A percentile compares a stretch with the other conserved stretches of the same genome.
These are phyloP conservation scores for Eutolmus rufibarbis DNA, from an alignment of 2,888 invertebrate genomes.

Conservation along the genomic window DNA sequence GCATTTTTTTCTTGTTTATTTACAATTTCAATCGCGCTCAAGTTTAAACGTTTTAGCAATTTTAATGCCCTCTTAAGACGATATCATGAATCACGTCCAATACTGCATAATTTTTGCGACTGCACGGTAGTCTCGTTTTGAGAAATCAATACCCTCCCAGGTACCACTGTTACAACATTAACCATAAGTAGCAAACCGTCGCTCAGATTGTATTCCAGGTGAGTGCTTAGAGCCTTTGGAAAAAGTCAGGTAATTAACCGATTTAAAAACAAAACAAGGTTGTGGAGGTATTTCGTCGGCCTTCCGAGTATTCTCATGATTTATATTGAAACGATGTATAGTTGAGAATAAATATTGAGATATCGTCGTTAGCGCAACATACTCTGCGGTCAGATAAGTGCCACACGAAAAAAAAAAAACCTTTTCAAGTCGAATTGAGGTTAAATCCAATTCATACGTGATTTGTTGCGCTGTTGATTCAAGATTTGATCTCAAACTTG, in stretches of 20 bases:
- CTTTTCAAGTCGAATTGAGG: background rate
- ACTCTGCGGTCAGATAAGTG: background rate
- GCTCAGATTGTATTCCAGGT: background rate
- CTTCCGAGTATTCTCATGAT: background rate
- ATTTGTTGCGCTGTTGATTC: background rate
- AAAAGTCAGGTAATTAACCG: background rate
- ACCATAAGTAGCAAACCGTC: no score
- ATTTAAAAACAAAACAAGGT: slow-evolving; percentile 12
- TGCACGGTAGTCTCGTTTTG: background rate
- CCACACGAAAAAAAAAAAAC: background rate
- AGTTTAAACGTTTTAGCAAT: background rate
- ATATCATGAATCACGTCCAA: slow-evolving; percentile 10
- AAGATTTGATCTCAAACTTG: background rate
- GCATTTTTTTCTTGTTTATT: background rate
- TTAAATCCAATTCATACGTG: background rate
- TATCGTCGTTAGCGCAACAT: background rate
- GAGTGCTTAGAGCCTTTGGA: background rate
- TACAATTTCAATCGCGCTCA: background rate
- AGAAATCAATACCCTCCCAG: background rate
- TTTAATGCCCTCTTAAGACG: background rate
- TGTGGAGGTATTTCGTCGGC: background rate
- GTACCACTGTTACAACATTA: background rate
- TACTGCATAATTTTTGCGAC: background rate
- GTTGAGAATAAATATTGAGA: background rate
- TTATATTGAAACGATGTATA: background rate